Evolutionary conservation across 2,888 invertebrate species (phyloP), one percentile per base, ranked within the genome.

Genomic region (Sesia apiformis): DNA sequence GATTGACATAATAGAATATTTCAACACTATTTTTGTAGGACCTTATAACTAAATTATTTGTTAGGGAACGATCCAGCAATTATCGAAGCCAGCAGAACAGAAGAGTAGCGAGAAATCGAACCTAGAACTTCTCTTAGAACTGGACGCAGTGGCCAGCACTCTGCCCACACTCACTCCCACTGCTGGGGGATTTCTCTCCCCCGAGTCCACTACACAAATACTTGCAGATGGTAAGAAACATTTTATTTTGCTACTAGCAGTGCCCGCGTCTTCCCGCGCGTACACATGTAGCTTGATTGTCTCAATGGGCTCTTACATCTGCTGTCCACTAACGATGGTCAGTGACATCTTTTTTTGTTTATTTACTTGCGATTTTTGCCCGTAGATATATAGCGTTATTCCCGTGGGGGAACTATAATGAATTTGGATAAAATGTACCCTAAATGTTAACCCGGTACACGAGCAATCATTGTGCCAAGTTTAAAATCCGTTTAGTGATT

Each of bases 271-370:
- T 42, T 5, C 42, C 5, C 3, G 5, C 7, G 42, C 42, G 42
- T 7, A 42, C 2, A 42, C 42, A 42, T 7, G 3, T 7, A 7
- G 42, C 23, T 23, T 23, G 23, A 23, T 23, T 98, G 99, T 78
- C 90, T 99, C 51, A 96, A 94, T 82, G 98, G 98, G 49, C 84
- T 99, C 51, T 95, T 99, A 56, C 95, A 95, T 61, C 89, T 99
- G 60, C 90, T 99, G 61, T 98, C 98, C 3, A 98, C 98, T 78
- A 94, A 96, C 78, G 98, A 98, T 90, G 98, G 97, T 98, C 78
- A 90, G 91, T 70, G 1, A 40, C 39, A 23, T 23, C 23, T 23
- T 23, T 23, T 23, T 23, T 23, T 23, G 23, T 23, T 23, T 23
- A 23, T 2, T 23, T 23, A 2, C 23, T 2, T 23, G 23, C 23